phyloP scores from a whole-genome alignment of 2,888 invertebrate species.

The Agonopterix heracliana region DNA sequence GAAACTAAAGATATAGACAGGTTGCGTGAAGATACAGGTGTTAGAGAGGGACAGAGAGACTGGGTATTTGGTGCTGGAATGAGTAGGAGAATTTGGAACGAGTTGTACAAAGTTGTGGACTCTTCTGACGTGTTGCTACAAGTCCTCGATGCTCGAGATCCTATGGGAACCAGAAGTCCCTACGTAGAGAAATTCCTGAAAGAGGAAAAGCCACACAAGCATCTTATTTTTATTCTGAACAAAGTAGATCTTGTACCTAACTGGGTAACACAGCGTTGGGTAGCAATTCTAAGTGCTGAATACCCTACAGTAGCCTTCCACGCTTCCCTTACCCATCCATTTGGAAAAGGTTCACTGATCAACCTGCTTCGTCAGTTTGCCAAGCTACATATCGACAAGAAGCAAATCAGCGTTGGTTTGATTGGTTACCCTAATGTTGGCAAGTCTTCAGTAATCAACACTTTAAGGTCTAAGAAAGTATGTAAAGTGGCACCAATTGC shows the following conservation, averaged over 20 bases:
- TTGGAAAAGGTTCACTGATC: slow-evolving; percentile 97
- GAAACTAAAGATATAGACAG: slow-evolving; percentile 89
- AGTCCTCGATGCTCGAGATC: slow-evolving; percentile 97
- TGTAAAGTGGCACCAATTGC: slow-evolving; percentile 99
- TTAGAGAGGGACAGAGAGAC: slow-evolving; percentile 88
- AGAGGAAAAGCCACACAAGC: slow-evolving; percentile 97
- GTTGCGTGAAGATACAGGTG: slow-evolving; percentile 87
- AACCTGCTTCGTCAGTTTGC: slow-evolving; percentile 96
- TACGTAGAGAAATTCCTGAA: slow-evolving; percentile 94
- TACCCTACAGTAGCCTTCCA: slow-evolving; percentile 99
- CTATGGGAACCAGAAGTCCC: slow-evolving; percentile 95
- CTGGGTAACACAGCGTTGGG: slow-evolving; percentile 99
- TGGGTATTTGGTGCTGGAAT: slow-evolving; percentile 97
- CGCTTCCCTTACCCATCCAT: slow-evolving; percentile 98
- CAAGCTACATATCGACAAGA: slow-evolving; percentile 96
- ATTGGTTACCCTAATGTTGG: slow-evolving; percentile 99
- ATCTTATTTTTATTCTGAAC: slow-evolving; percentile 97
- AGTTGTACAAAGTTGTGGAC: slow-evolving; percentile 98
- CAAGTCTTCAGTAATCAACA: slow-evolving; percentile 98
- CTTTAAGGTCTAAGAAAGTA: slow-evolving; percentile 96
- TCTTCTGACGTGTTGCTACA: slow-evolving; percentile 98
- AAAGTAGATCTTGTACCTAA: slow-evolving; percentile 98
- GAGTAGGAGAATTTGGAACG: slow-evolving; percentile 99
- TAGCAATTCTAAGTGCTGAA: slow-evolving; percentile 93
- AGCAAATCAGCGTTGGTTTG: slow-evolving; percentile 98